Base-by-base conservation (phyloP, 2,113 vertebrate genomes). In the Dromas ardeola region DNA sequence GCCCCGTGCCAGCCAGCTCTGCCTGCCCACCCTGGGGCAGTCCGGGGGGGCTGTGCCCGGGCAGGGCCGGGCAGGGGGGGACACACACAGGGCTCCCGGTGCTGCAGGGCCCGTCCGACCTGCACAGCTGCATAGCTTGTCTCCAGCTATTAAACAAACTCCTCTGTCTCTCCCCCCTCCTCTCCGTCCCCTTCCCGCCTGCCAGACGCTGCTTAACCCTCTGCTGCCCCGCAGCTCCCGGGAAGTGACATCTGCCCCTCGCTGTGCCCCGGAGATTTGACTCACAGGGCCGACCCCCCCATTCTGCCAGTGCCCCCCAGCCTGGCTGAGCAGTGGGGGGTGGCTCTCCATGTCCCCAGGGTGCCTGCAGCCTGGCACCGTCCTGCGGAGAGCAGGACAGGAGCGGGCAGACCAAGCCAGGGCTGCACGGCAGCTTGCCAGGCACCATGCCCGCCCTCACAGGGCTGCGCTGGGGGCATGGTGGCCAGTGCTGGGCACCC, bases 61-160 rank as follows among this genome's bases (percentile, higher is more conserved):
- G 74, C 79, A 81, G 1, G 61, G 85, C 20, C 2, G 6, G 55
- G 56, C 32, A n/a, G 18, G 45, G 6, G 47, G 42, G 45, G 70
- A 13, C 6, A 47, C 52, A 56, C 29, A 49, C 6, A 36, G 29
- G 85, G 86, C 77, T 84, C 62, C 36, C 78, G 82, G 88, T 13
- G 11, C 83, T 88, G 89, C 86, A 88, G 74, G 88, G 94, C 87
- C 88, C 19, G 90, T 93, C 76, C 2, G 27, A 96, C 92, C 96
- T 94, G 87, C 92, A 96, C 95, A 94, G 94, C 95, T 93, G 96
- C 95, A 95, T 96, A 95, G 79, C 95, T 95, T 87, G 90, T 96
- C 95, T 97, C 88, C 88, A 94, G 90, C 94, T 92, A 95, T 95
- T 96, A 96, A 96, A 94, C 92, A 95, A 96, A 95, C 95, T 78